Base-by-base conservation (phyloP, 2,888 invertebrate species). In the Allophyes oxyacanthae region DNA sequence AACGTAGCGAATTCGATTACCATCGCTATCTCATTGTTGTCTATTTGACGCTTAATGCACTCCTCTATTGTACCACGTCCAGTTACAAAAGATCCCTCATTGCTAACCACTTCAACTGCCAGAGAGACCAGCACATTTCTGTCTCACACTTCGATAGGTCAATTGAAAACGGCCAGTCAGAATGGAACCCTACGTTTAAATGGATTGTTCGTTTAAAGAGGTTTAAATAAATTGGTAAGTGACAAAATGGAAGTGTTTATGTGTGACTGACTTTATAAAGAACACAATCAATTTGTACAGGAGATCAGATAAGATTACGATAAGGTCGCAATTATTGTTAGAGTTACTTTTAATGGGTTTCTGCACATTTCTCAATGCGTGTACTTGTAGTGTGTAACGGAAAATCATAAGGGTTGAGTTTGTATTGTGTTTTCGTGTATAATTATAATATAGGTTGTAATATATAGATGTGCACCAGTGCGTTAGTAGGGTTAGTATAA, bases 1-100 rank as follows among this genome's bases (percentile, higher is more conserved):
- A 79, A 79, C 84, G 79, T 81, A 78, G 81, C 83, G 86, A 89
- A 88, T 87, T 87, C 83, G 88, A 90, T 89, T 87, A 86, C 84
- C 79, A 87, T 89, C 89, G 77, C 82, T 74, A 73, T 75, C 70
- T 69, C 82, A 87, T 89, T 88, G 88, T 87, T 75, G 77, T 81
- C 81, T 85, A 76, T 85, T 86, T 84, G 85, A 79, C 77, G 77
- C 79, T 71, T 86, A 87, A 87, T 85, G 84, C 79, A 81, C 83
- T 84, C 70, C 63, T 74, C 76, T 69, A 74, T 80, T 77, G 78
- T 82, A 53, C 26, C 40, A 6, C 14, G 13, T 13, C 85, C 78
- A 82, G 61, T 64, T 60, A 56, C 62, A 72, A 58, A 13, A 72
- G 81, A 80, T 64, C 83, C 68, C 68, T 50, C 33, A 43, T 46